Evolutionary conservation across 1,140 invertebrate genomes (phyloP).

Genomic region (Drosophila mayri): DNA sequence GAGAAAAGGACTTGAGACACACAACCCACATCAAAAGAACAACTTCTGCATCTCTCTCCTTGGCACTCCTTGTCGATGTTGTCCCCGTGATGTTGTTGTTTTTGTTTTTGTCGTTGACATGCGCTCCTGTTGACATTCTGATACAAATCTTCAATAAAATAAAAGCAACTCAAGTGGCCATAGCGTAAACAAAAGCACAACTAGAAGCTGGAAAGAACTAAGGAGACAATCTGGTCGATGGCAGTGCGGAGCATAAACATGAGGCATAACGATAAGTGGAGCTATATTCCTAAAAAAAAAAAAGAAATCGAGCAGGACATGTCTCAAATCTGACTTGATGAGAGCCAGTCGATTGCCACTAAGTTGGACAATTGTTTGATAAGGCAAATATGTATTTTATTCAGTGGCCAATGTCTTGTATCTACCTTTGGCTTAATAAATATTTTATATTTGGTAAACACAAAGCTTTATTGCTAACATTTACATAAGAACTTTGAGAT

Average conservation of each 20-base stretch:
- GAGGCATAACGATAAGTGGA: slow-evolving; percentile 48
- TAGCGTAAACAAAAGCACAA: slow-evolving; percentile 49
- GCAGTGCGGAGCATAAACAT: neutral
- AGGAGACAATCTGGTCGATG: slow-evolving; percentile 25
- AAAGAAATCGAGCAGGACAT: neutral
- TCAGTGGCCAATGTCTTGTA: neutral
- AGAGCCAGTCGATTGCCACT: slow-evolving; percentile 19
- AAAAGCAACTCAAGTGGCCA: slow-evolving; percentile 73
- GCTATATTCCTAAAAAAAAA: slow-evolving; percentile 26
- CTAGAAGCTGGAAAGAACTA: slow-evolving; percentile 18
- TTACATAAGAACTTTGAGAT: neutral
- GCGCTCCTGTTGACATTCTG: slow-evolving; percentile 74
- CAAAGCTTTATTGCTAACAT: neutral
- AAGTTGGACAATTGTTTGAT: slow-evolving; percentile 12
- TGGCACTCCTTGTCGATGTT: slow-evolving; percentile 12
- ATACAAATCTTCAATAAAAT: slow-evolving; percentile 81
- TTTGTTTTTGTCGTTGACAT: slow-evolving; percentile 55
- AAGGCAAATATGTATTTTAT: neutral
- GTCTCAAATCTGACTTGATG: slow-evolving; percentile 29
- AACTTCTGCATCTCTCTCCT: slow-evolving; percentile 51
- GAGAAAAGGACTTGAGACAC: slow-evolving; percentile 59
- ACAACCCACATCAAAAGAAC: slow-evolving; percentile 70
- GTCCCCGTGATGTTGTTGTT: slow-evolving; percentile 11
- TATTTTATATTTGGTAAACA: neutral
- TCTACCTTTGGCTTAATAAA: neutral